Percentiles rank a stretch among this genome's conserved stretches.
Conservation (phyloP, 2,888 invertebrate species). For the Prosopocoilus inquinatus region DNA sequence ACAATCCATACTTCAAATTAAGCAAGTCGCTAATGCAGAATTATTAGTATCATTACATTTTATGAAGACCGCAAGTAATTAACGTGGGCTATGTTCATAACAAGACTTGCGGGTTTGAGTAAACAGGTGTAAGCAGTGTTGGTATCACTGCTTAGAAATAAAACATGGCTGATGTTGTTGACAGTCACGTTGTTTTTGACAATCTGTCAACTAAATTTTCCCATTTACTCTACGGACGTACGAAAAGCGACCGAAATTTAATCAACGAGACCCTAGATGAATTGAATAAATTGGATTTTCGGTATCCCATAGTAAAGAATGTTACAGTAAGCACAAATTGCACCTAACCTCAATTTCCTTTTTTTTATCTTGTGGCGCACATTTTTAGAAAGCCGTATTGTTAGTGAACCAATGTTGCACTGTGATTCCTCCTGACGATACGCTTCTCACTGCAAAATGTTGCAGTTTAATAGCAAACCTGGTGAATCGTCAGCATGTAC, state of each 20-base stretch:
- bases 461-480: constrained; percentile 59
- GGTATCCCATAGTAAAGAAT: constrained; percentile 42
- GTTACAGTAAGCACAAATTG: constrained; percentile 37
- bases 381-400: constrained; percentile 45
- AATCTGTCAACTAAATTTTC: constrained; percentile 42
- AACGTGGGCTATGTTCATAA: too few species aligned
- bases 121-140: background rate
- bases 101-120: too few species aligned
- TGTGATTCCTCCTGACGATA: constrained; percentile 52
- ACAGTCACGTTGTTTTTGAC: constrained; percentile 36
- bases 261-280: constrained; percentile 60
- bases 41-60: too few species aligned
- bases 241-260: constrained; percentile 50
- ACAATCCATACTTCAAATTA: too few species aligned
- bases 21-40: too few species aligned
- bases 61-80: too few species aligned
- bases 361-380: background rate
- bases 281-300: constrained; percentile 62
- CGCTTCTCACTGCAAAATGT: constrained; percentile 57
- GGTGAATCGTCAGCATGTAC: constrained; percentile 56
- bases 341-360: constrained; percentile 13
- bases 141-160: background rate
- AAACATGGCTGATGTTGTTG: constrained; percentile 26
- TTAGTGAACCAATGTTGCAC: constrained; percentile 46
- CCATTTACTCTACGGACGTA: constrained; percentile 39